Evolutionary conservation across 2,888 invertebrate species (phyloP), one percentile per base, ranked within the genome.

Genomic region (Bhutanitis thaidina): DNA sequence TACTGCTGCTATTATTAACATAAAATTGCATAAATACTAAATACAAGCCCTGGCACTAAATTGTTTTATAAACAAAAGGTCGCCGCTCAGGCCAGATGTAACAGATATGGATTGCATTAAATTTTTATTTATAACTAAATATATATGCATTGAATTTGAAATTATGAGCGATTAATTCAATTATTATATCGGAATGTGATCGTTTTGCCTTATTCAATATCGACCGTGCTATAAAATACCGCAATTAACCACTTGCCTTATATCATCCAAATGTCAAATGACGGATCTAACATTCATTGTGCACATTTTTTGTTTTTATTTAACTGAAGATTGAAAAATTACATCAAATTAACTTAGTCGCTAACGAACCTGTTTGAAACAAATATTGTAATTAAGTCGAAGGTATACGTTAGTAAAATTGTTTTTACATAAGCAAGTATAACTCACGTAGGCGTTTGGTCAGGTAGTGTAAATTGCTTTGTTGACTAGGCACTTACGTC

Each of bases 401-500:
- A 34, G 32, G n/a, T 9, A 15, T 32, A 25, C 32, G 43, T 47
- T 43, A 34, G 15, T 52, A 38, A 32, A 52, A 43, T 40, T 10
- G 43, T 39, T 47, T 50, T 52, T 50, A 39, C 30, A 44, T 49
- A 57, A 53, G 32, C 27, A 27, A 50, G 47, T 51, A 43, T 55
- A 55, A 49, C 37, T 50, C 58, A 61, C 56, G 74, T 67, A 70
- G 77, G 79, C 67, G 72, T 65, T 59, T 57, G 59, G 56, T 10
- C 12, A 71, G 60, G 65, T 54, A 60, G 77, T 82, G 80, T 75
- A 69, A 81, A 84, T 81, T 74, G 71, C 61, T 74, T 63, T 85
- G 75, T 80, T 83, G 76, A 77, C 78, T 71, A 67, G 72, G 59
- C 69, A 77, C 78, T 85, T 86, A 77, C 84, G 86, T 88, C 82